Percentiles rank a stretch among this genome's conserved stretches.
These are phyloP conservation scores for Catostomus latipinnis DNA, from an alignment of 2,797 vertebrate species.

Conservation along the genomic window DNA sequence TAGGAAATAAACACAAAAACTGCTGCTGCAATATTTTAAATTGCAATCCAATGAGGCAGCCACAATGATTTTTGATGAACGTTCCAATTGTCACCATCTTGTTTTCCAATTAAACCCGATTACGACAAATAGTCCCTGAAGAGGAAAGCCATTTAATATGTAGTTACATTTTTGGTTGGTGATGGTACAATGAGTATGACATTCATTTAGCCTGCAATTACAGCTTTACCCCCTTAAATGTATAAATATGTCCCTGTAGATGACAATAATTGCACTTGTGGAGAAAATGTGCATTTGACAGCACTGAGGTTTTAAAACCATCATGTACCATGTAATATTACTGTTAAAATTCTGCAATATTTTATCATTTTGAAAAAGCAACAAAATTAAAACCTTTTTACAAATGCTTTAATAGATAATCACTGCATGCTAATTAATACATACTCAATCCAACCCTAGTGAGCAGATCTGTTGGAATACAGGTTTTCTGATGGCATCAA, in stretches of 20 bases:
- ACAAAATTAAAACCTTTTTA: too few species aligned
- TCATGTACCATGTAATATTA: too few species aligned
- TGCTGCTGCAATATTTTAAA: background rate
- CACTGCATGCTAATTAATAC: background rate
- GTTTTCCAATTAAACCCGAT: slow-evolving; percentile 18
- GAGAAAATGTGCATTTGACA: background rate
- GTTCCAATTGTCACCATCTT: slow-evolving; percentile 16
- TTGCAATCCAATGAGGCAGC: slow-evolving; percentile 12
- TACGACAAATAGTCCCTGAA: slow-evolving; percentile 30
- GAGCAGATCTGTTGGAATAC: background rate
- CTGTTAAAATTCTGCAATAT: too few species aligned
- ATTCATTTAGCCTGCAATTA: slow-evolving; percentile 56
- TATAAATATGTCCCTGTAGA: background rate
- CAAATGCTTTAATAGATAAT: too few species aligned
- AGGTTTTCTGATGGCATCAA: slow-evolving; percentile 2
- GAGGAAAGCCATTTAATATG: slow-evolving; percentile 44
- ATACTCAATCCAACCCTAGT: slow-evolving; percentile 13
- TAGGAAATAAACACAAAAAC: background rate
- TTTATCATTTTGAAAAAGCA: too few species aligned
- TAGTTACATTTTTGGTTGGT: slow-evolving; percentile 27
- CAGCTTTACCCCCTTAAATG: slow-evolving; percentile 24
- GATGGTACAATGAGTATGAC: slow-evolving; percentile 38
- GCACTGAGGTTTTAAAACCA: background rate
- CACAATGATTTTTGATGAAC: background rate
- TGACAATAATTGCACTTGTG: slow-evolving; percentile 24